Evolutionary conservation across 2,113 vertebrate species (phyloP).

Genomic region (Zingel zingel): DNA sequence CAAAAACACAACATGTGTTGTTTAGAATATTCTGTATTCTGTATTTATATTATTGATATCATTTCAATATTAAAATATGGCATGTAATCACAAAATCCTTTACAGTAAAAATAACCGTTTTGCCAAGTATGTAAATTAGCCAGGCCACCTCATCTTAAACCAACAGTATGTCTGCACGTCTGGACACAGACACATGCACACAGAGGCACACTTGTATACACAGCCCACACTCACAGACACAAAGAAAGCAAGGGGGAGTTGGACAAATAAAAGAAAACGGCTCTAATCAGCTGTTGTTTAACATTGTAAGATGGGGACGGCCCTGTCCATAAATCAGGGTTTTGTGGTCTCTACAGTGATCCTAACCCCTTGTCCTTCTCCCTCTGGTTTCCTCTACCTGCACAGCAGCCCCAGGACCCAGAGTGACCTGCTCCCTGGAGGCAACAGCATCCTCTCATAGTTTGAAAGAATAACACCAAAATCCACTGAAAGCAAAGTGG

Average conservation of each 20-base stretch:
- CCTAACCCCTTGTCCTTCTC: slow-evolving; percentile 59
- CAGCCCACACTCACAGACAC: background rate
- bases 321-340: slow-evolving; percentile 68
- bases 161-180: slow-evolving; percentile 26
- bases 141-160: slow-evolving; percentile 1
- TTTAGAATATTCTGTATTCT: background rate
- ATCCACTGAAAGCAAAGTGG: slow-evolving; percentile 25
- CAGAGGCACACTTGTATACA: slow-evolving; percentile 25
- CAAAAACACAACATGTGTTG: background rate
- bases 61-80: background rate
- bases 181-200: slow-evolving; percentile 6
- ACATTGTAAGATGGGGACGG: slow-evolving; percentile 43
- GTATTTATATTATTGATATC: background rate
- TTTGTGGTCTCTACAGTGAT: slow-evolving; percentile 66
- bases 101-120: background rate
- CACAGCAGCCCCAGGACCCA: slow-evolving; percentile 45
- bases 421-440: slow-evolving; percentile 51
- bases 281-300: slow-evolving; percentile 50
- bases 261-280: slow-evolving; percentile 17
- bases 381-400: slow-evolving; percentile 40
- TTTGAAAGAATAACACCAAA: slow-evolving; percentile 40
- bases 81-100: background rate
- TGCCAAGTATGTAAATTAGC: background rate
- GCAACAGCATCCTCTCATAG: slow-evolving; percentile 36
- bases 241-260: slow-evolving; percentile 29